phyloP scores from a whole-genome alignment of 2,888 invertebrate species.

The Lepidochitona cinerea region DNA sequence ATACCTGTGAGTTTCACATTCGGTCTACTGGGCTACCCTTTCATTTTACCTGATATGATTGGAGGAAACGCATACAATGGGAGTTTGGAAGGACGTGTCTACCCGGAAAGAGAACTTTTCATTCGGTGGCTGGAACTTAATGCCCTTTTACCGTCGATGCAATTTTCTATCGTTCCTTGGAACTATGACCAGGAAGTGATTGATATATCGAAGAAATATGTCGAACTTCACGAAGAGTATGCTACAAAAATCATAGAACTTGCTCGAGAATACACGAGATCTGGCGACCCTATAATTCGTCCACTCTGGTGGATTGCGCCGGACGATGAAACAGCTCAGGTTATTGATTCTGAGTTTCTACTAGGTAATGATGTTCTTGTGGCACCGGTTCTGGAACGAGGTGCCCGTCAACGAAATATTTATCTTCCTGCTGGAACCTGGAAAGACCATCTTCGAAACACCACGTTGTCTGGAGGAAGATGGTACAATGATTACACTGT shows the following conservation, averaged over 20 bases:
- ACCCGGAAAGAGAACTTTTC: slow-evolving; percentile 72
- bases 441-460: slow-evolving; percentile 35
- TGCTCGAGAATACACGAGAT: slow-evolving; percentile 45
- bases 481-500: slow-evolving; percentile 42
- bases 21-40: slow-evolving; percentile 78
- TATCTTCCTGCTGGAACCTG: slow-evolving; percentile 56
- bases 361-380: slow-evolving; percentile 64
- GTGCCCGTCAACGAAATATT: slow-evolving; percentile 52
- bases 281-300: slow-evolving; percentile 84
- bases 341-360: slow-evolving; percentile 80
- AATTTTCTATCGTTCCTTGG: slow-evolving; percentile 80
- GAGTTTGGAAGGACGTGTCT: slow-evolving; percentile 13
- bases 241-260: slow-evolving; percentile 45
- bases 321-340: slow-evolving; percentile 81
- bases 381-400: slow-evolving; percentile 66
- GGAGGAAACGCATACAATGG: slow-evolving; percentile 63
- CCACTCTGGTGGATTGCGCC: slow-evolving; percentile 93
- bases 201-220: slow-evolving; percentile 41
- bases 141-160: slow-evolving; percentile 91
- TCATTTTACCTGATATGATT: slow-evolving; percentile 92
- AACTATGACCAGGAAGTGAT: slow-evolving; percentile 43
- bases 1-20: slow-evolving; percentile 82
- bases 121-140: slow-evolving; percentile 89
- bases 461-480: slow-evolving; percentile 32
- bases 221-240: slow-evolving; percentile 49